Evolutionary conservation across 2,888 invertebrate species (phyloP).

Genomic region (Alentia gelatinosa): DNA sequence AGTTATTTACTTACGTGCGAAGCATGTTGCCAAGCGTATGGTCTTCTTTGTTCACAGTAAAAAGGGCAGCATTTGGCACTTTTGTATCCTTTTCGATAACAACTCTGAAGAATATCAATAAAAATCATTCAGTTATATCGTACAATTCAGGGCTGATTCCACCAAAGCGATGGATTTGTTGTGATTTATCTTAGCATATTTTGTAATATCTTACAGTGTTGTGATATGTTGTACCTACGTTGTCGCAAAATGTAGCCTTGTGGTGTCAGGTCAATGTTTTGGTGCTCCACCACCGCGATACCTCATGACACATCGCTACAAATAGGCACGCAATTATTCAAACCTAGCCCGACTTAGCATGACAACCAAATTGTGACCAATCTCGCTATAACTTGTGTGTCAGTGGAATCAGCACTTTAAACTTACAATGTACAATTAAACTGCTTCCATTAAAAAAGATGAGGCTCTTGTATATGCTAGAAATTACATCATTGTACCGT

Average conservation of each 20-base stretch:
- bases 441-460: no score
- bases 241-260: background rate
- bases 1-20: conserved; percentile 88
- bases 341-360: no score
- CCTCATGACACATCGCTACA: no score
- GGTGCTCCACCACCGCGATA: no score
- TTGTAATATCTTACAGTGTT: background rate
- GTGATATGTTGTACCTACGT: background rate
- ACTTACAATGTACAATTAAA: no score
- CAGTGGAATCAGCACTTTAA: no score
- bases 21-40: conserved; percentile 99
- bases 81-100: conserved; percentile 94
- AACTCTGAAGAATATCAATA: conserved; percentile 85
- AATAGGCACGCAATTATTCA: no score
- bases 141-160: background rate
- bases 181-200: no score
- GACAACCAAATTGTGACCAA: no score
- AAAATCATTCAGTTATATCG: background rate
- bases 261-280: background rate
- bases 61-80: conserved; percentile 97
- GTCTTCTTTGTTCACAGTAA: conserved; percentile 99
- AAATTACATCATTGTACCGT: no score
- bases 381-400: no score
- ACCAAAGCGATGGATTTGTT: background rate
- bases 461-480: no score